These are phyloP conservation scores for Harpalus rufipes DNA, from an alignment of 2,888 invertebrate genomes.

Conservation along the genomic window DNA sequence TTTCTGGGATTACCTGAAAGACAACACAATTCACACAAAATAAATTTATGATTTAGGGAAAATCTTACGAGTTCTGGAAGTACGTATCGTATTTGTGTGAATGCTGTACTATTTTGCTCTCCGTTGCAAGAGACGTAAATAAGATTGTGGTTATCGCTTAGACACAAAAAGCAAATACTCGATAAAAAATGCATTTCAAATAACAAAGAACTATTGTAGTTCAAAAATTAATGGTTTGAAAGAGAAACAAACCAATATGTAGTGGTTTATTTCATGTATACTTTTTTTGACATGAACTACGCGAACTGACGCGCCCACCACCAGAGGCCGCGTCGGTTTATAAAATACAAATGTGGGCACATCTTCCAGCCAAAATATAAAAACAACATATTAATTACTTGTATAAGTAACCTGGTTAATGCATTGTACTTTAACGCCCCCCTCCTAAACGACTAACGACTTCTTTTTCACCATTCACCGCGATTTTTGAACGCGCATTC, in stretches of 20 bases:
- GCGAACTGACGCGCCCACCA: neutral
- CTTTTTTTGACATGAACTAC: neutral
- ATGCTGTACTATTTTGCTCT: neutral
- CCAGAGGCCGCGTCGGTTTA: neutral
- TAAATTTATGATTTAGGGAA: neutral
- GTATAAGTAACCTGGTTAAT: neutral
- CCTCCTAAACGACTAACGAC: neutral
- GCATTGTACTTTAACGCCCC: neutral
- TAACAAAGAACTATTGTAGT: neutral
- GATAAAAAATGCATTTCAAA: neutral
- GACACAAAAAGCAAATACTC: neutral
- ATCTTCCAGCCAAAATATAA: neutral
- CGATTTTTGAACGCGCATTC: neutral
- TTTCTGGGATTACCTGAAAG: neutral
- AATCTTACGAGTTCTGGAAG: neutral
- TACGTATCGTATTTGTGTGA: neutral
- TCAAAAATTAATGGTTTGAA: neutral
- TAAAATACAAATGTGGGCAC: neutral
- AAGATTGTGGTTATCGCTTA: neutral
- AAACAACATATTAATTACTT: neutral
- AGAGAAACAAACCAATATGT: constrained; percentile 3
- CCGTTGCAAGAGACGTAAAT: neutral
- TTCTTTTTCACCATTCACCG: neutral
- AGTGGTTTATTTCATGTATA: neutral
- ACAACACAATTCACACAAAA: neutral